These are phyloP conservation scores for Leptopilina syphax DNA, from an alignment of 2,888 invertebrate genomes.

Conservation along the genomic window DNA sequence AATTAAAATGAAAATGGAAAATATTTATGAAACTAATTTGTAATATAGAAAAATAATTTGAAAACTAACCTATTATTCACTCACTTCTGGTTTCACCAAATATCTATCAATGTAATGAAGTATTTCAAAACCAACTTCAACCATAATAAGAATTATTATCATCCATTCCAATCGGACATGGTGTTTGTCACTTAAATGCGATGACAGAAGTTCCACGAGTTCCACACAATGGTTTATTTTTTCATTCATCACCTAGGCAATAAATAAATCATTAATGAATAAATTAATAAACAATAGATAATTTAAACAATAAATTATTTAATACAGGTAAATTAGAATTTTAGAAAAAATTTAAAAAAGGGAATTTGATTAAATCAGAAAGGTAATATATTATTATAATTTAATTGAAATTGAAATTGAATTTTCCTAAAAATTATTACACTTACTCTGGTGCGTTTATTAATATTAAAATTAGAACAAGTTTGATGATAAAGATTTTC, in stretches of 20 bases:
- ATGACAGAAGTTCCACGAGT: slow-evolving; percentile 90
- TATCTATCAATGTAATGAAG: slow-evolving; percentile 87
- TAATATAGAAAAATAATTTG: no score
- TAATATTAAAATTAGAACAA: slow-evolving; percentile 90
- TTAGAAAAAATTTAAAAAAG: no score
- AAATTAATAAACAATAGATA: no score
- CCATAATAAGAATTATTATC: slow-evolving; percentile 96
- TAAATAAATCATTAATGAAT: no score
- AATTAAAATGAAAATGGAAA: no score
- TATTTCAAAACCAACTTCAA: slow-evolving; percentile 93
- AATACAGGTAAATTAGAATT: no score
- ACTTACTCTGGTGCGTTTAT: slow-evolving; percentile 87
- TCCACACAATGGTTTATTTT: slow-evolving; percentile 96
- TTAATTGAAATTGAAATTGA: no score
- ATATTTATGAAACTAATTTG: no score
- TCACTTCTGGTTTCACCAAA: slow-evolving; percentile 56
- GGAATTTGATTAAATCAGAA: no score
- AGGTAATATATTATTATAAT: no score
- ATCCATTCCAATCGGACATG: slow-evolving; percentile 97
- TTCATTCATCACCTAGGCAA: slow-evolving; percentile 92
- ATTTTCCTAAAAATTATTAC: slow-evolving; percentile 1
- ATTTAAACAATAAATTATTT: no score
- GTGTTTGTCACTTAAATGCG: slow-evolving; percentile 94
- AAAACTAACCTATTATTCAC: no score
- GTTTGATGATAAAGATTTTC: slow-evolving; percentile 91